Conservation (phyloP, 2,797 vertebrate genomes). For the Pangasius sanitwongsei region DNA sequence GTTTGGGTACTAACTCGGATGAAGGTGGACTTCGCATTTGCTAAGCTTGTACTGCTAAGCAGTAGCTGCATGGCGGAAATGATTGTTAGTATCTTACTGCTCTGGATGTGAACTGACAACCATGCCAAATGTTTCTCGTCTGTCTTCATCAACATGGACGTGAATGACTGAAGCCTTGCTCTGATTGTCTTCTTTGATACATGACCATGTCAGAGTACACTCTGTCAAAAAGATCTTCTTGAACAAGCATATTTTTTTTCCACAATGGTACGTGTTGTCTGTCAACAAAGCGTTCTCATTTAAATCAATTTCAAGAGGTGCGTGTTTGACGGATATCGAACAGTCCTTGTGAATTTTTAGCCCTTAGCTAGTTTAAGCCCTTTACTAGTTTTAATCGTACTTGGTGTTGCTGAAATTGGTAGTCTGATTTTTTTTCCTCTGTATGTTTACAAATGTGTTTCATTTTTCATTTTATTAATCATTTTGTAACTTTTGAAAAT, state of each 20-base stretch:
- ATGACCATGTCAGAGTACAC: background rate
- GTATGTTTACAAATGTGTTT: background rate
- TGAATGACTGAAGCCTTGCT: background rate
- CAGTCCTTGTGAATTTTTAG: background rate
- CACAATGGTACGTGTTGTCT: background rate
- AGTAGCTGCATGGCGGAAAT: background rate
- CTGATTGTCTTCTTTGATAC: constrained; percentile 1
- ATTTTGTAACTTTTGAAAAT: background rate
- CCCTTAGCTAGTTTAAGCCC: no score
- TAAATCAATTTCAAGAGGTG: background rate
- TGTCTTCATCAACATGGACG: background rate
- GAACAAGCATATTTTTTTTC: background rate
- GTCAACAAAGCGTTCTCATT: background rate
- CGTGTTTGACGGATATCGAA: background rate
- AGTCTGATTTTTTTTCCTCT: background rate
- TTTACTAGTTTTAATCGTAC: background rate
- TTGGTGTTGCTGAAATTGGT: background rate
- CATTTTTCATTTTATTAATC: background rate
- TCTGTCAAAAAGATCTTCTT: background rate
- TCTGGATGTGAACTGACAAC: background rate
- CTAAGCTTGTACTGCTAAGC: background rate
- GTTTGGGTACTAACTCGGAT: background rate
- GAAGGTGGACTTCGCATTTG: background rate
- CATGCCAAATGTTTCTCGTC: background rate
- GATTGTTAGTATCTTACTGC: background rate